Evolutionary conservation across 2,113 vertebrate species (phyloP).

Genomic region (Onychorhynchus coronatus): DNA sequence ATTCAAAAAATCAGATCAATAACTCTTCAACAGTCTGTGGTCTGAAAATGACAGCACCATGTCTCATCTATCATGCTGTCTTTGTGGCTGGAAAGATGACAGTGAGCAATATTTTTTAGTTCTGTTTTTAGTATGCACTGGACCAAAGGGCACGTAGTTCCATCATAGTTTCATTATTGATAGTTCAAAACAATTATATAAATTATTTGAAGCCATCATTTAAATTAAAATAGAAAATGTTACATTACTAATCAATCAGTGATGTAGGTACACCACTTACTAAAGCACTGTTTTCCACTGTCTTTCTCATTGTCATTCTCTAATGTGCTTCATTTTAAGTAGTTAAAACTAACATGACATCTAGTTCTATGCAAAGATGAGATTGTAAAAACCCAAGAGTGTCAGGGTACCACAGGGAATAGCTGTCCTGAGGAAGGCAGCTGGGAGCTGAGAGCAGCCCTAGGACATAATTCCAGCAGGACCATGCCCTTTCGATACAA

Average conservation of each 20-base stretch:
- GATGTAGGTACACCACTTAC: not conserved
- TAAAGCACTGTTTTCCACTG: not conserved
- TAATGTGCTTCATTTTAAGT: not conserved
- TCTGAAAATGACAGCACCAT: not conserved
- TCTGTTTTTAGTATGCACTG: not conserved
- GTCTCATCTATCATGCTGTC: not conserved
- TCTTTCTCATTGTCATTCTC: not conserved
- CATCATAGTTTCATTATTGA: not conserved
- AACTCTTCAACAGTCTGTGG: not conserved
- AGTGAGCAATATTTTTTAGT: not conserved
- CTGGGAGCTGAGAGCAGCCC: not conserved
- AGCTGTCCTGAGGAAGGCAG: accelerated
- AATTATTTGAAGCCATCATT: not conserved
- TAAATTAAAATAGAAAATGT: not conserved
- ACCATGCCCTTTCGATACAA: not conserved
- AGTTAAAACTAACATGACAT: not conserved
- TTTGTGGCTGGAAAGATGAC: not conserved
- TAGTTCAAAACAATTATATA: not conserved
- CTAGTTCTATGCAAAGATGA: not conserved
- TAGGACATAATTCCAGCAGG: not conserved
- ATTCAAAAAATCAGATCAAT: not conserved
- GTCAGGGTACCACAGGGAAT: accelerated
- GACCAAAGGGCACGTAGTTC: not conserved
- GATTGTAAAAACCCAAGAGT: not conserved
- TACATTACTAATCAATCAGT: not conserved